A percentile compares a stretch with the other conserved stretches of the same genome.
phyloP scores from a whole-genome alignment of 1,140 invertebrate species.

The Littorina saxatilis region DNA sequence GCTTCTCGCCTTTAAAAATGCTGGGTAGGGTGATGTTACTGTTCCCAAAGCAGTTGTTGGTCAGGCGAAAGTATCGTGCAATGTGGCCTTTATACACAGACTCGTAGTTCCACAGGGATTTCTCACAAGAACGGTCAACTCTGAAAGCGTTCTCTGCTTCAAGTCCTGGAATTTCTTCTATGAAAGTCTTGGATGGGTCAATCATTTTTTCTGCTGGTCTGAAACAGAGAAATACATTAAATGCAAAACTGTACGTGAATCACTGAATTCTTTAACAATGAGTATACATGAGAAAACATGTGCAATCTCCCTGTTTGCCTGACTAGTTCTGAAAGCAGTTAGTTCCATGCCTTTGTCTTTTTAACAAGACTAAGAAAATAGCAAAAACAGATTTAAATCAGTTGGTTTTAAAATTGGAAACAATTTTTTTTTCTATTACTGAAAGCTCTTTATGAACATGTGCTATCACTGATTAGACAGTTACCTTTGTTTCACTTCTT shows the following conservation, averaged over 20 bases:
- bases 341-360: too few relatives aligned
- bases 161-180: conserved; percentile 67
- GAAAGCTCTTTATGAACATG: background rate
- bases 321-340: background rate
- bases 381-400: background rate
- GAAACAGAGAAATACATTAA: background rate
- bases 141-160: conserved; percentile 70
- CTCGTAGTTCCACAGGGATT: conserved; percentile 69
- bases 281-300: background rate
- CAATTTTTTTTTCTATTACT: background rate
- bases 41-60: conserved; percentile 52
- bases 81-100: conserved; percentile 72
- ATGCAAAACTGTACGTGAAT: too few relatives aligned
- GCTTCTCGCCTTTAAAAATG: conserved; percentile 42
- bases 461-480: background rate
- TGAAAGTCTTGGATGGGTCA: conserved; percentile 49
- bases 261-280: background rate
- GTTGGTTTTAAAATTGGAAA: background rate
- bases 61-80: conserved; percentile 59
- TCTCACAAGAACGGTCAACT: conserved; percentile 69
- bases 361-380: too few relatives aligned
- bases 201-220: background rate
- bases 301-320: background rate
- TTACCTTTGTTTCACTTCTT: conserved; percentile 7
- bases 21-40: conserved; percentile 27